phyloP scores from a whole-genome alignment of 2,797 vertebrate species.

The Enteromius anoplus region DNA sequence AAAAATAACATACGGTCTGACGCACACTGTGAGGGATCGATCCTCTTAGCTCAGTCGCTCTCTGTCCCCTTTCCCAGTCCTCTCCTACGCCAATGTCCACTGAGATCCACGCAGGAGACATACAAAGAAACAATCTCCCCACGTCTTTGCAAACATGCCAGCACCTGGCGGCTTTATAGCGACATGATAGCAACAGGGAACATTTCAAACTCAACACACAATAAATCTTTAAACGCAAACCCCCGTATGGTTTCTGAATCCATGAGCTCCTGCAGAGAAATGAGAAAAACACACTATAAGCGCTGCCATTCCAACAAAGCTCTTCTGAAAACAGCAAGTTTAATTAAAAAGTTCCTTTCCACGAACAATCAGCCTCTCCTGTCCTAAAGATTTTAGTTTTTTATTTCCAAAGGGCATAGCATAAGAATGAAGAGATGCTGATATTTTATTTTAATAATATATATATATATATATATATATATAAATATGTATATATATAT shows the following conservation, averaged over 20 bases:
- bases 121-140: conserved; percentile 57
- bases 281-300: conserved; percentile 21
- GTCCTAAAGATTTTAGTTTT: neutral
- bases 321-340: conserved; percentile 9
- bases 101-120: conserved; percentile 53
- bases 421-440: neutral
- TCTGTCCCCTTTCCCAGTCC: conserved; percentile 14
- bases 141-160: conserved; percentile 36
- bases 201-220: conserved; percentile 39
- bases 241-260: neutral
- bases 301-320: neutral
- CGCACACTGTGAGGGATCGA: conserved; percentile 47
- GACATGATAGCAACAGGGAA: conserved; percentile 28
- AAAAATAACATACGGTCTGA: conserved; percentile 52
- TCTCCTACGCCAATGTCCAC: conserved; percentile 22
- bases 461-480: no score
- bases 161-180: conserved; percentile 27
- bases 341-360: neutral
- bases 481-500: no score
- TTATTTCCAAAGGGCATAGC: neutral
- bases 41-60: conserved; percentile 46
- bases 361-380: neutral
- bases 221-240: conserved; percentile 40
- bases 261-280: conserved; percentile 18
- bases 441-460: neutral